Percentiles rank a stretch among this genome's conserved stretches.
These are phyloP conservation scores for Drosophila falleni DNA, from an alignment of 2,888 invertebrate species.

Conservation along the genomic window DNA sequence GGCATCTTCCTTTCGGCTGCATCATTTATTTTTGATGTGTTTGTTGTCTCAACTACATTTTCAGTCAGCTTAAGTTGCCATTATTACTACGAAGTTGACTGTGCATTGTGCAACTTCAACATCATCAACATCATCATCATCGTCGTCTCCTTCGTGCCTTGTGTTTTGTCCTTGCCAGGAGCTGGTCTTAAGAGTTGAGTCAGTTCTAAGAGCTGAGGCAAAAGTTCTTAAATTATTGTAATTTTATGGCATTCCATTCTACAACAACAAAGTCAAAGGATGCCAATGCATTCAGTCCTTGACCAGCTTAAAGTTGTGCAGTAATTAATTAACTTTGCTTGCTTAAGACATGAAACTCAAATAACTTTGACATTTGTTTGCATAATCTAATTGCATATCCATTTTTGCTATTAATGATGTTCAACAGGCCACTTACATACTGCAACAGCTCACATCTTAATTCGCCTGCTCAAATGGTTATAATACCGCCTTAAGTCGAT, in stretches of 20 bases:
- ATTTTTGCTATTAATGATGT: constrained; percentile 56
- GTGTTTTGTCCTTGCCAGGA: neutral
- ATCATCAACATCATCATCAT: constrained; percentile 28
- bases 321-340: constrained; percentile 80
- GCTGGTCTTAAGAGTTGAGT: constrained; percentile 21
- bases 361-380: constrained; percentile 77
- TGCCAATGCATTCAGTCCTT: constrained; percentile 12
- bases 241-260: constrained; percentile 47
- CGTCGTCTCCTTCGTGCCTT: constrained; percentile 5
- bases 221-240: constrained; percentile 76
- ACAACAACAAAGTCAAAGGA: constrained; percentile 6
- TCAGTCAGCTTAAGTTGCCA: constrained; percentile 65
- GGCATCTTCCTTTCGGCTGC: constrained; percentile 30
- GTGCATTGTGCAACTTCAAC: constrained; percentile 30
- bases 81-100: constrained; percentile 52
- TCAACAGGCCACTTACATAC: constrained; percentile 35
- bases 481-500: constrained; percentile 22
- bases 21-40: constrained; percentile 61
- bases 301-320: constrained; percentile 52
- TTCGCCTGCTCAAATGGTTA: constrained; percentile 20
- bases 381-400: constrained; percentile 69
- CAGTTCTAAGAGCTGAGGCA: constrained; percentile 48
- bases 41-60: constrained; percentile 41
- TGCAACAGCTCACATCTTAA: constrained; percentile 24
- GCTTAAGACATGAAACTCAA: constrained; percentile 77